Evolutionary conservation across 2,113 vertebrate genomes (phyloP), one percentile per base, ranked within the genome.

Genomic region (Heterocephalus glaber): DNA sequence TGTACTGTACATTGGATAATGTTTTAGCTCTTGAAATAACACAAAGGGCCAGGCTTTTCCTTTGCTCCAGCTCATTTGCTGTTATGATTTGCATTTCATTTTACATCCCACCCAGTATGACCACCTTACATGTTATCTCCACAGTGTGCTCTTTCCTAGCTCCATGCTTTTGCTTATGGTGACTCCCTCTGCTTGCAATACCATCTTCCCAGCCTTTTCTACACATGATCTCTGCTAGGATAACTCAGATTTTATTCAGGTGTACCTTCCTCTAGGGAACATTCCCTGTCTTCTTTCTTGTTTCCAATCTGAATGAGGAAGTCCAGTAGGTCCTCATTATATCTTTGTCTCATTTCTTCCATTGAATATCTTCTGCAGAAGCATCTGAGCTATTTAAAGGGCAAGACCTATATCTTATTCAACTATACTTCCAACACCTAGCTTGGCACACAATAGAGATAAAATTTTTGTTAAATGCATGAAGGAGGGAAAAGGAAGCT

Each of bases 181-280:
- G 66, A 90, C 11, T 4, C 49, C 8, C 77, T 89, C 41, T 88
- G 10, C 58, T 85, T 70, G 10, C 11, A 82, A 79, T 82, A 86
- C 6, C 33, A 38, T 94, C 54, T 44, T 86, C 52, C 4, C 19
- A 76, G 61, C 84, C 24, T 33, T 96, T 77, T 49, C 28, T 30
- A 38, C 47, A 76, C 20, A 54, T 6, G 74, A 60, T 13, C 47
- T 86, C 30, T 92, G 65, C 54, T 22, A 63, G n/a, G 10, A 94
- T 84, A 92, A 97, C 92, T 94, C 54, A 87, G 77, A 96, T 66
- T 95, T 28, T 87, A 24, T 90, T 95, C 56, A 87, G 56, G 33
- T 79, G 3, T 66, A 92, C 92, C 44, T 95, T 94, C n/a, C 10
- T 89, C 49, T 63, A 47, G 52, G 66, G 70, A 89, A 74, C 14